Base-by-base conservation (phyloP, 2,113 vertebrate genomes). In the Probosciger aterrimus region DNA sequence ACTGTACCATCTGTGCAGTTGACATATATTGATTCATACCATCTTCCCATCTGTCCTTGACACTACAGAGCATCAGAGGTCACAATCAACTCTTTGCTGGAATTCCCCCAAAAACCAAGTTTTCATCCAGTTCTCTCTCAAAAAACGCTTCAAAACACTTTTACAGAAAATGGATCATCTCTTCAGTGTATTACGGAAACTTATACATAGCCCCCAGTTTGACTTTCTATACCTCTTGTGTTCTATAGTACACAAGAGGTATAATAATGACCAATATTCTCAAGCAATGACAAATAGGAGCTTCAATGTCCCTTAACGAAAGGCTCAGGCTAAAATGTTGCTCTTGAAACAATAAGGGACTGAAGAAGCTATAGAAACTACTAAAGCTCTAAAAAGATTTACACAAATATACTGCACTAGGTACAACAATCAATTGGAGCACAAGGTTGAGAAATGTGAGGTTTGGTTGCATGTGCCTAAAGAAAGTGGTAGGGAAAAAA, bases 1-100 rank as follows among this genome's bases (percentile, higher is more conserved):
- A 97, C 97, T 97, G 91, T 97, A 97, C 98, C 98, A 98, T 98
- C 98, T 98, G 98, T 98, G 97, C 96, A 0, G 96, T 81, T 98
- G 98, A 98, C 97, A 98, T 98, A 96, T 97, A 98, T 98, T 98
- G 97, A 98, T 98, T 98, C 97, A 97, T 95, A 97, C 96, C 97
- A 97, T 98, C 97, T 98, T 96, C 96, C 98, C 98, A 98, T 98
- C 98, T 98, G 98, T 98, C 98, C 97, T 98, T 98, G 97, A 98
- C 97, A 98, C 96, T 87, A 97, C 79, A 95, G 94, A 95, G 96
- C 93, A 97, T 92, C 93, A 94, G 94, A 97, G 97, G 97, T 98
- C 97, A 97, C 94, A 95, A 81, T 96, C 97, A 97, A 97, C 97
- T 95, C 96, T 96, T 98, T 90, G 89, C 94, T 97, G 97, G 97